Conservation (phyloP, 2,113 vertebrate species). For the Callocephalon fimbriatum region DNA sequence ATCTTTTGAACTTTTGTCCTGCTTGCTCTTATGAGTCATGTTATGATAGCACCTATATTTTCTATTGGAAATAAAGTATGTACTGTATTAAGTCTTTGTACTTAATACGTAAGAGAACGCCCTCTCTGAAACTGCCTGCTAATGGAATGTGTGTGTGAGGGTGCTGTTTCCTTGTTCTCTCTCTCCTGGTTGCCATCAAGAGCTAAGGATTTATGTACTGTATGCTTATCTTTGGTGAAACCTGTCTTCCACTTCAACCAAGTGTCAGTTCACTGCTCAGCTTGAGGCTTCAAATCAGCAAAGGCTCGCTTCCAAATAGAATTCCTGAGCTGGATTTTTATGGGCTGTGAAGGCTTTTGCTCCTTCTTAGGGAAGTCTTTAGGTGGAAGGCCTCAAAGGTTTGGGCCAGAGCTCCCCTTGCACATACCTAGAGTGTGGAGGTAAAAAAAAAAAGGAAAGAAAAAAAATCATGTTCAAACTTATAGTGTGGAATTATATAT, state of each 20-base stretch:
- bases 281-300: background rate
- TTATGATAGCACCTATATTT: background rate
- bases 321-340: background rate
- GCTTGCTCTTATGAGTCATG: background rate
- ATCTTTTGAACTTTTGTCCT: background rate
- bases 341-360: background rate
- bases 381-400: background rate
- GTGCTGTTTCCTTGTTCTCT: background rate
- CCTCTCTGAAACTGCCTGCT: background rate
- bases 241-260: background rate
- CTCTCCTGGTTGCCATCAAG: background rate
- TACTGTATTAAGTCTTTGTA: background rate
- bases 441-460: background rate
- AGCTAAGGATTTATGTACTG: background rate
- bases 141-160: background rate
- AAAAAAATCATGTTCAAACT: background rate
- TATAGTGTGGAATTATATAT: background rate
- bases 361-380: background rate
- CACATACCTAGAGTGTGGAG: background rate
- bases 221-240: background rate
- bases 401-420: background rate
- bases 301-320: background rate
- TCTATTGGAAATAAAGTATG: background rate
- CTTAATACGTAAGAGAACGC: background rate
- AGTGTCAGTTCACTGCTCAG: background rate